phyloP scores from a whole-genome alignment of 2,888 invertebrate genomes.

The Selenia dentaria region DNA sequence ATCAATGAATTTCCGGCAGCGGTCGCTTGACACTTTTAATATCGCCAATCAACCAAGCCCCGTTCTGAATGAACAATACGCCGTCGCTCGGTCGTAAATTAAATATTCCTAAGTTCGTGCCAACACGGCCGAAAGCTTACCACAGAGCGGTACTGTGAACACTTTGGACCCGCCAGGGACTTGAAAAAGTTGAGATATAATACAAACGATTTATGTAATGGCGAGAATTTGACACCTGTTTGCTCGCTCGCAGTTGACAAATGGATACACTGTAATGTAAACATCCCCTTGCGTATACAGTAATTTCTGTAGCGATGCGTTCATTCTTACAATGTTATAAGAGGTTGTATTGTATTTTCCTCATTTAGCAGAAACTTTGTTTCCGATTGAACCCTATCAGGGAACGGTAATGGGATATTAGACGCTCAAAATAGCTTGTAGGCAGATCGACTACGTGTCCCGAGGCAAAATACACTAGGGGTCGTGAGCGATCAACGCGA shows the following conservation, averaged over 20 bases:
- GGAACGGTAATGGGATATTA: constrained; percentile 35
- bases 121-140: constrained; percentile 48
- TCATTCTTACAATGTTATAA: constrained; percentile 2
- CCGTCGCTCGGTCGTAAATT: constrained; percentile 70
- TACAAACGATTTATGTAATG: not conserved
- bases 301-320: not conserved
- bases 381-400: constrained; percentile 25
- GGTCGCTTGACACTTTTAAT: constrained; percentile 79
- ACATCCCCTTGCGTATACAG: constrained; percentile 16
- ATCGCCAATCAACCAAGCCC: constrained; percentile 74
- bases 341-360: constrained; percentile 3
- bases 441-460: constrained; percentile 35
- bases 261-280: constrained; percentile 17
- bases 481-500: constrained; percentile 6
- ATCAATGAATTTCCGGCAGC: constrained; percentile 83
- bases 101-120: constrained; percentile 66
- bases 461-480: constrained; percentile 31
- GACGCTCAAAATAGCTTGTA: constrained; percentile 22
- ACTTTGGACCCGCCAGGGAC: constrained; percentile 19
- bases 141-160: constrained; percentile 21
- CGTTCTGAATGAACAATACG: constrained; percentile 80
- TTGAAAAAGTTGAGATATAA: constrained; percentile 17
- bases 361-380: constrained; percentile 21
- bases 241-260: constrained; percentile 22
- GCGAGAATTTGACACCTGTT: constrained; percentile 28